Percentiles rank a stretch among this genome's conserved stretches.
Evolutionary conservation across 2,888 invertebrate species (phyloP).

Genomic region (Rhamnusium bicolor): DNA sequence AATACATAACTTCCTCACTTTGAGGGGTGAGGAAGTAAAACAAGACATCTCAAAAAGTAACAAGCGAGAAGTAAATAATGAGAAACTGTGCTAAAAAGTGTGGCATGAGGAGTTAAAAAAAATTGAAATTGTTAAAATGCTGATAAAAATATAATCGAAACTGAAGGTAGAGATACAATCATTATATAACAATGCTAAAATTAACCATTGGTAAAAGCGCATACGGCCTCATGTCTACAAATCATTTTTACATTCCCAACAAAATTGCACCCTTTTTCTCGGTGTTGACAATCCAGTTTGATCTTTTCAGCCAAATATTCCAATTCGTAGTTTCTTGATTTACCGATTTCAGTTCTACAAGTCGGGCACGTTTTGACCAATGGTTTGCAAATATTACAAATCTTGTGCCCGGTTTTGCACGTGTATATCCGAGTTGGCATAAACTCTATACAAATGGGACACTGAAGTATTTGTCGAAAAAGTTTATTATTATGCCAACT

Average conservation of each 20-base stretch:
- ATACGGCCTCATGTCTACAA: slow-evolving; percentile 11
- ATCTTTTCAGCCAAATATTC: slow-evolving; percentile 44
- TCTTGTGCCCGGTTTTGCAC: slow-evolving; percentile 59
- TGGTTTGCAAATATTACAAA: slow-evolving; percentile 57
- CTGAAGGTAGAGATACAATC: too few species aligned
- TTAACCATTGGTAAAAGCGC: too few species aligned
- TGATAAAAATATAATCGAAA: too few species aligned
- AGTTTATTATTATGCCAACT: background rate
- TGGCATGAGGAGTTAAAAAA: too few species aligned
- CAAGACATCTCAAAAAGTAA: too few species aligned
- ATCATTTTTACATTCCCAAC: slow-evolving; percentile 4
- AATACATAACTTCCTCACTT: too few species aligned
- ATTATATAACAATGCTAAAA: too few species aligned
- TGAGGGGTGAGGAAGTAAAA: too few species aligned
- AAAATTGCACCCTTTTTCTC: background rate
- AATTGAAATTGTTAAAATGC: too few species aligned
- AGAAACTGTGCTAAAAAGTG: too few species aligned
- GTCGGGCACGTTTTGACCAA: slow-evolving; percentile 52
- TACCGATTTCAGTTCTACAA: slow-evolving; percentile 38
- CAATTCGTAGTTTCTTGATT: slow-evolving; percentile 41
- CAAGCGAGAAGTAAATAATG: too few species aligned
- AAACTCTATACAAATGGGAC: slow-evolving; percentile 59
- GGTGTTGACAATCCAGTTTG: slow-evolving; percentile 29
- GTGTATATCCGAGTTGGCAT: slow-evolving; percentile 52
- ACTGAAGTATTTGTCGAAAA: slow-evolving; percentile 29